Percentiles rank a stretch among this genome's conserved stretches.
Evolutionary conservation across 1,140 invertebrate genomes (phyloP).

Genomic region (Scaptomyza montana): DNA sequence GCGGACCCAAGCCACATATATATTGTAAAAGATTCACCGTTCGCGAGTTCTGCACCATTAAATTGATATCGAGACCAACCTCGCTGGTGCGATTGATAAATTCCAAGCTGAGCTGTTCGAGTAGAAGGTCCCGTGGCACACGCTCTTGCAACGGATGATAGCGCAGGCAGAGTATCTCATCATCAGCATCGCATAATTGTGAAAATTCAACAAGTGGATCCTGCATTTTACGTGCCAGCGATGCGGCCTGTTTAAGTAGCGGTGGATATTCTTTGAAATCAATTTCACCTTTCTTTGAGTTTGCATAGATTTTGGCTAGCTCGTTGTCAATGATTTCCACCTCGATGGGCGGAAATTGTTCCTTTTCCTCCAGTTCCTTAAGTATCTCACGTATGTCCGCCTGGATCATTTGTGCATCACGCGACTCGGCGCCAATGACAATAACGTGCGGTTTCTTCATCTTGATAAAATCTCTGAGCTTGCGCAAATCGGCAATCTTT

Average conservation of each 20-base stretch:
- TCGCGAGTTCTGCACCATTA: slow-evolving; percentile 93
- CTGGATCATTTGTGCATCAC: slow-evolving; percentile 93
- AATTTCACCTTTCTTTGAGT: slow-evolving; percentile 93
- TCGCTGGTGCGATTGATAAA: slow-evolving; percentile 98
- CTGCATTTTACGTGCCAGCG: slow-evolving; percentile 94
- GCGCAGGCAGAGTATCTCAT: slow-evolving; percentile 97
- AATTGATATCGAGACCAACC: slow-evolving; percentile 99
- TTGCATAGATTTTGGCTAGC: slow-evolving; percentile 94
- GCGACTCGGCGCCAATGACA: slow-evolving; percentile 94
- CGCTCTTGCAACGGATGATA: slow-evolving; percentile 96
- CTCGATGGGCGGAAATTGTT: slow-evolving; percentile 94
- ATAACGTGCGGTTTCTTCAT: slow-evolving; percentile 97
- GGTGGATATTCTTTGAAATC: slow-evolving; percentile 97
- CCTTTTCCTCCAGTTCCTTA: slow-evolving; percentile 90
- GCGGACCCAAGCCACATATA: slow-evolving; percentile 97
- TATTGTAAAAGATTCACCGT: slow-evolving; percentile 97
- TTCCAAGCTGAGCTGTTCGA: slow-evolving; percentile 94
- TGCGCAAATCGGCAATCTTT: slow-evolving; percentile 91
- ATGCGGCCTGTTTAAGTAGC: slow-evolving; percentile 95
- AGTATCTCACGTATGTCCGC: slow-evolving; percentile 93
- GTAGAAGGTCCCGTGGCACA: slow-evolving; percentile 92
- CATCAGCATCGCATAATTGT: slow-evolving; percentile 96
- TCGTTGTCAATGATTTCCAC: slow-evolving; percentile 98
- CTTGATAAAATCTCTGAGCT: slow-evolving; percentile 93
- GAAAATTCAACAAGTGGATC: slow-evolving; percentile 98